Evolutionary conservation across 2,797 vertebrate species (phyloP), one percentile per base, ranked within the genome.

Genomic region (Pseudomugil tenellus): DNA sequence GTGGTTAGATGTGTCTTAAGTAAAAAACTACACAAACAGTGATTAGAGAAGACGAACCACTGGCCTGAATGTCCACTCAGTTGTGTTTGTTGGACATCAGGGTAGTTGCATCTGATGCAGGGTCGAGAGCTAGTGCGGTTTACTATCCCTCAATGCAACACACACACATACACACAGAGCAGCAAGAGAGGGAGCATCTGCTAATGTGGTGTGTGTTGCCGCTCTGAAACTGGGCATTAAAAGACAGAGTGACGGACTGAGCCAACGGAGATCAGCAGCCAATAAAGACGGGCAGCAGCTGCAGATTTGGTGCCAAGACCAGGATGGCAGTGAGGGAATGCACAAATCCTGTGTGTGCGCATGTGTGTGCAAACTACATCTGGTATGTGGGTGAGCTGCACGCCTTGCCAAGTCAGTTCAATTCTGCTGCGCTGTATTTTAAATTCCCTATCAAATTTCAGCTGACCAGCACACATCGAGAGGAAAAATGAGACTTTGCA

Each of bases 211-310:
- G 63, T 65, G 70, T 28, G 67, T 16, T 74, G 52, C 74, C 68
- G 67, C 66, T 84, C 64, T 75, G 61, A 79, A 81, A 76, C 66
- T 16, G 10, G 76, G 76, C 62, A 72, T 72, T 71, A 75, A 87
- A 72, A 84, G 67, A 77, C 60, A 59, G 66, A 54, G 72, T 6
- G 4, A 32, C 1, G n/a, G 14, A 56, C 35, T 0, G 80, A 83
- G 82, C 84, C 84, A 84, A 59, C 52, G 0, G 58, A 72, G 80
- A 88, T 79, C 73, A 67, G 67, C 59, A 12, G 79, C 82, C 83
- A 84, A 75, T 72, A 85, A 79, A 86, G 84, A 76, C 54, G 16
- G 53, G 67, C 65, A 74, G 67, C 75, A 69, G 63, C 63, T 37
- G 65, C 68, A 67, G 48, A 57, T 25, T 25, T 1, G 41, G 28